Conservation (phyloP, 2,888 invertebrate genomes). For the Hipparchia sbordonii region DNA sequence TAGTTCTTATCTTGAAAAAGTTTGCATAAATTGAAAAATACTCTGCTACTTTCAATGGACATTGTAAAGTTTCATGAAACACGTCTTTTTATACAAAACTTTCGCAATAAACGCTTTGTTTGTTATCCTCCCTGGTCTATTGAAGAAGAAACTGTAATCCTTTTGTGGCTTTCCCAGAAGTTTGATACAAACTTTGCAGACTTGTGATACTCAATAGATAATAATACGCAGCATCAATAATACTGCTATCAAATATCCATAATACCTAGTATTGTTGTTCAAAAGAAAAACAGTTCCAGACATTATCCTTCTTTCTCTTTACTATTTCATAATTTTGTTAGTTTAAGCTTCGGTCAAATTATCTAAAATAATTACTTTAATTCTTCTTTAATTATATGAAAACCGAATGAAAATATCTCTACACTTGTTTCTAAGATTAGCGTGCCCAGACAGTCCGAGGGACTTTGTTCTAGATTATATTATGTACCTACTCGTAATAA, state of each 20-base stretch:
- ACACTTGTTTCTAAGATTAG: too few relatives aligned
- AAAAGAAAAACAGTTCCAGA: too few relatives aligned
- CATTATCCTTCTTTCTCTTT: too few relatives aligned
- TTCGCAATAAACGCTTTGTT: slow-evolving; percentile 10
- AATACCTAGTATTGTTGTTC: neutral
- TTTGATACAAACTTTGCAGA: slow-evolving; percentile 13
- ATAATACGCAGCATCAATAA: neutral
- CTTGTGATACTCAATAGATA: neutral
- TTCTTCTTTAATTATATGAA: too few relatives aligned
- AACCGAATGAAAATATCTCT: too few relatives aligned
- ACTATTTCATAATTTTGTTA: too few relatives aligned
- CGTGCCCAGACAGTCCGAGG: too few relatives aligned
- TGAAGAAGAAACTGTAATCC: slow-evolving; percentile 16
- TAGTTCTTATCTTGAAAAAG: neutral
- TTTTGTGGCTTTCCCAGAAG: slow-evolving; percentile 8
- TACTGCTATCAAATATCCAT: neutral
- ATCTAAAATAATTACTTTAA: too few relatives aligned
- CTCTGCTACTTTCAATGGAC: neutral
- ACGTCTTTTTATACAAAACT: slow-evolving; percentile 14
- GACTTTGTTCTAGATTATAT: too few relatives aligned
- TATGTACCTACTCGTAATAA: too few relatives aligned
- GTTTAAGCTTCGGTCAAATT: too few relatives aligned
- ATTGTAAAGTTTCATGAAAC: slow-evolving; percentile 9
- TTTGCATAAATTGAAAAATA: neutral
- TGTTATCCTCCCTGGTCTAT: neutral